A percentile compares a stretch with the other conserved stretches of the same genome.
phyloP scores from a whole-genome alignment of 2,888 invertebrate genomes.

The Allophyes oxyacanthae region DNA sequence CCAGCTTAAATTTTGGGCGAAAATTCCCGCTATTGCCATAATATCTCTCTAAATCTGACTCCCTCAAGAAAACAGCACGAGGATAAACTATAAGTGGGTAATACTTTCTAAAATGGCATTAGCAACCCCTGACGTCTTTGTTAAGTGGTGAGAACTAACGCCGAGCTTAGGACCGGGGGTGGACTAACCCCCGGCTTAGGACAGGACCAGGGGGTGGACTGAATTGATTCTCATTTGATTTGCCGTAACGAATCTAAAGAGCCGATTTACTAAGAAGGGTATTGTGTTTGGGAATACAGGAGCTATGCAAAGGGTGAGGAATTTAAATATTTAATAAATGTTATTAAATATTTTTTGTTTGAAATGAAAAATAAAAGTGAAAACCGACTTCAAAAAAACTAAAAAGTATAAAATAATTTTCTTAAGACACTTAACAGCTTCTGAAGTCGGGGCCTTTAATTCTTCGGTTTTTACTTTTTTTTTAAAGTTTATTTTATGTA shows the following conservation, averaged over 20 bases:
- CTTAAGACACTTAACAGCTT: too few species aligned
- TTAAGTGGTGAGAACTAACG: slow-evolving; percentile 43
- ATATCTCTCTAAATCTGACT: too few species aligned
- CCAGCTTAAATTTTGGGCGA: too few species aligned
- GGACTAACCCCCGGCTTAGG: slow-evolving; percentile 21
- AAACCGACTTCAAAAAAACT: too few species aligned
- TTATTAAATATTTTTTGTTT: too few species aligned
- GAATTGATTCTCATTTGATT: slow-evolving; percentile 47
- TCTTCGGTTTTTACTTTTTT: too few species aligned
- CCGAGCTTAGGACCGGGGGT: slow-evolving; percentile 23
- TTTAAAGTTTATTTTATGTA: too few species aligned
- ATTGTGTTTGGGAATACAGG: slow-evolving; percentile 3
- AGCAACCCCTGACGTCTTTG: slow-evolving; percentile 33
- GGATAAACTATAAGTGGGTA: slow-evolving; percentile 17
- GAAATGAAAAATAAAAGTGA: too few species aligned
- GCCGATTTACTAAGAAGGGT: slow-evolving; percentile 6
- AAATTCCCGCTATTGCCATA: too few species aligned
- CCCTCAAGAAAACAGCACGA: background rate
- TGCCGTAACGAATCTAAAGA: slow-evolving; percentile 40
- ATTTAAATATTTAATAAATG: too few species aligned
- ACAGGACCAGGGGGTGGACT: slow-evolving; percentile 22
- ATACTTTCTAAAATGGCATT: slow-evolving; percentile 26
- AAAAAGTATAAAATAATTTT: too few species aligned
- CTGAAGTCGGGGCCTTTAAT: too few species aligned
- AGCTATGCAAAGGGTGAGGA: background rate